Evolutionary conservation across 2,888 invertebrate genomes (phyloP).

Genomic region (Eudemis profundana): DNA sequence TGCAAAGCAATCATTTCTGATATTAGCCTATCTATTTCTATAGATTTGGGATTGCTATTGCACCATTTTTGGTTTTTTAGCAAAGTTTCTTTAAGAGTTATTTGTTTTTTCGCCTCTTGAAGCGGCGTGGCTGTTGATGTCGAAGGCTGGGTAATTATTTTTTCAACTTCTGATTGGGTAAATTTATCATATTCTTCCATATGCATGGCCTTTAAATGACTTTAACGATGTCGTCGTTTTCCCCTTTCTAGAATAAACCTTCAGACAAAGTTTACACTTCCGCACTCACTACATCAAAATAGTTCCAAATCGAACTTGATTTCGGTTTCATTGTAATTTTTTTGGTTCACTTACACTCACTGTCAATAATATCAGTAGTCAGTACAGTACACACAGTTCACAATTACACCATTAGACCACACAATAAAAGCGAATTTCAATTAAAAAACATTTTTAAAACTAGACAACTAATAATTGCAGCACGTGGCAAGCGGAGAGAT

Average conservation of each 20-base stretch:
- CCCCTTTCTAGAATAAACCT: constrained; percentile 45
- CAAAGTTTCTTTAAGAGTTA: constrained; percentile 45
- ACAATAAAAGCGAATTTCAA: too few species aligned
- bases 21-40: constrained; percentile 49
- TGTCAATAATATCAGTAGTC: too few species aligned
- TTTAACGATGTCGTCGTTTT: constrained; percentile 47
- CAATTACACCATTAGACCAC: too few species aligned
- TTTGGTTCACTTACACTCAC: too few species aligned
- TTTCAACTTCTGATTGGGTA: not conserved
- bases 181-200: constrained; percentile 43
- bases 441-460: too few species aligned
- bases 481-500: too few species aligned
- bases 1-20: constrained; percentile 52
- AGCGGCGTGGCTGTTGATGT: not conserved
- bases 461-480: too few species aligned
- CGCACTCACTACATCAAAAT: too few species aligned
- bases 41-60: constrained; percentile 46
- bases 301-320: too few species aligned
- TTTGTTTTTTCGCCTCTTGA: constrained; percentile 37
- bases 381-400: too few species aligned
- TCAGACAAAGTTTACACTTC: too few species aligned
- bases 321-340: too few species aligned
- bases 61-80: constrained; percentile 46
- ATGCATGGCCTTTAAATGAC: constrained; percentile 47
- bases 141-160: not conserved